Base-by-base conservation (phyloP, 2,113 vertebrate species). In the Thalassarche chlororhynchos region DNA sequence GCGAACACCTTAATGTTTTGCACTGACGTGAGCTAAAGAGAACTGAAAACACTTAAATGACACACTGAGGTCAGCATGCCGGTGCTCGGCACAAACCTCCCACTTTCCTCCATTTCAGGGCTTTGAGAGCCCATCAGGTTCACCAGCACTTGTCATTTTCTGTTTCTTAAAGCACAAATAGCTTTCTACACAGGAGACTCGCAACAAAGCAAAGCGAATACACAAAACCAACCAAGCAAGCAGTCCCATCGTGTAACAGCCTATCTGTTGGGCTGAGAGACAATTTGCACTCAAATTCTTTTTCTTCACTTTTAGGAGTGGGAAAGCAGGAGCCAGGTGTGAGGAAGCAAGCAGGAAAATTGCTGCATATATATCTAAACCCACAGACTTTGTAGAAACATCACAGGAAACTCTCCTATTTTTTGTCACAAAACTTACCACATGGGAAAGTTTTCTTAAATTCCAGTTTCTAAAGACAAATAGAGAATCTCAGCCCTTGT, bases 151-250 rank as follows among this genome's bases (percentile, higher is more conserved):
- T 29, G 34, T 20, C 74, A 69, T 95, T 89, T 89, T 79, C 81
- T 79, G n/a, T 89, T 93, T 66, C 65, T 89, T 94, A 71, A 94
- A 90, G 57, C 84, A 79, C 36, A 87, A 94, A 89, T 14, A 68
- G 74, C 62, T 91, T 84, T 89, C 84, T 65, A 79, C 89, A 79
- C 87, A 69, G 70, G 58, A 89, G 44, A 86, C 55, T 55, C 2
- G 3, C 54, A 95, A 68, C 52, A 96, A 87, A 85, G 80, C 57
- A 61, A 88, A 85, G 65, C 12, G 36, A 79, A 91, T 60, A 52
- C 65, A 78, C 47, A 83, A 89, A 96, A 76, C 40, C 72, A 92
- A 14, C 66, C 69, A 87, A 84, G n/a, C 96, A 96, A 91, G 76
- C 21, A 80, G 71, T n/a, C 34, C 58, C 78, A 90, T 68, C 10